Percentiles rank a stretch among this genome's conserved stretches.
phyloP scores from a whole-genome alignment of 2,113 vertebrate species.

The Promerops cafer region DNA sequence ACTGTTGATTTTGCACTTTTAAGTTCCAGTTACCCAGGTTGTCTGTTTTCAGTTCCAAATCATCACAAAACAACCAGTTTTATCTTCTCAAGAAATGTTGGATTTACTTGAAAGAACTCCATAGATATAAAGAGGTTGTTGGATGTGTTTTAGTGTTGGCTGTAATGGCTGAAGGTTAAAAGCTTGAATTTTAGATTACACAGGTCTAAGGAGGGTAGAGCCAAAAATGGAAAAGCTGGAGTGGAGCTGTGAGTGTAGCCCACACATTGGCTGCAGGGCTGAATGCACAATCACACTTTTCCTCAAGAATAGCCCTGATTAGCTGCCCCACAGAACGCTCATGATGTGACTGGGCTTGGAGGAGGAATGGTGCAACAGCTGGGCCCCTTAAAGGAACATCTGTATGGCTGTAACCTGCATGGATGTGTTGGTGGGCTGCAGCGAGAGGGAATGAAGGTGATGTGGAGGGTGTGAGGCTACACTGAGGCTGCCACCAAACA shows the following conservation, averaged over 20 bases:
- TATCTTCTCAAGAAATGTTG: slow-evolving; percentile 35
- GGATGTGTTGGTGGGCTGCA: neutral
- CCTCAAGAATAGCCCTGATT: neutral
- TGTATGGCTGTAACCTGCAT: neutral
- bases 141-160: slow-evolving; percentile 16
- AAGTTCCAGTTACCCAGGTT: slow-evolving; percentile 6
- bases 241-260: neutral
- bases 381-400: neutral
- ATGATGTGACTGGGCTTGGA: neutral
- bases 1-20: neutral
- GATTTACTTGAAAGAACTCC: slow-evolving; percentile 49
- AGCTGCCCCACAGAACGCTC: neutral
- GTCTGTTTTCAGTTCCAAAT: slow-evolving; percentile 29
- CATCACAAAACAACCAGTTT: slow-evolving; percentile 18
- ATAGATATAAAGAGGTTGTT: slow-evolving; percentile 13
- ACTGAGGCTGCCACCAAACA: neutral
- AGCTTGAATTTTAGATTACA: slow-evolving; percentile 9
- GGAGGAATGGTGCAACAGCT: neutral
- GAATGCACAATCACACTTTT: neutral
- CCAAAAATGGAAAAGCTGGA: neutral
- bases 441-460: neutral
- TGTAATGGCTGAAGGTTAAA: slow-evolving; percentile 11
- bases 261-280: neutral
- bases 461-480: neutral
- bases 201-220: neutral